Conservation (phyloP, 2,113 vertebrate species). For the Psophia crepitans region DNA sequence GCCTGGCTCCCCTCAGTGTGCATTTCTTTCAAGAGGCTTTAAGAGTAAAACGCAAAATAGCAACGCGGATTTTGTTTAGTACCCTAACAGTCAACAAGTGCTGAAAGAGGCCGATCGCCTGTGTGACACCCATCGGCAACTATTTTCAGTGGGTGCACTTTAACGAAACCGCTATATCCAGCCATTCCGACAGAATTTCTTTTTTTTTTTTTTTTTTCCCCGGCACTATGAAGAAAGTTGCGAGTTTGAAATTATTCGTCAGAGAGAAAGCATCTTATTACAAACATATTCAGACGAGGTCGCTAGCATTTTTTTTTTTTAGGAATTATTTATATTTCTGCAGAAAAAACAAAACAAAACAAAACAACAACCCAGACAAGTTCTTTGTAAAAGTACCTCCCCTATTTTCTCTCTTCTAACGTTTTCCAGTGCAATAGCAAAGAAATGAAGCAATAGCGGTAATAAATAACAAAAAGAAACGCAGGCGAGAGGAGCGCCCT, state of each 20-base stretch:
- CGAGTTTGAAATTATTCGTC: neutral
- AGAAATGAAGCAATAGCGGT: neutral
- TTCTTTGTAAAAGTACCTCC: neutral
- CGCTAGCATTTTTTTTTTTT: neutral
- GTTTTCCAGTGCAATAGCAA: neutral
- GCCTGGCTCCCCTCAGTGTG: neutral
- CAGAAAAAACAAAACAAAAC: too few relatives aligned
- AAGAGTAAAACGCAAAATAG: neutral
- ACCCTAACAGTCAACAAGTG: constrained; percentile 68
- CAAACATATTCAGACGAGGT: neutral
- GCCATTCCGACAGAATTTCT: neutral
- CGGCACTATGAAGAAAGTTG: neutral
- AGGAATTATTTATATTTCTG: neutral
- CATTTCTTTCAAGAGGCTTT: neutral
- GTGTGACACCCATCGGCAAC: neutral
- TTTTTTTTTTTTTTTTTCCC: neutral
- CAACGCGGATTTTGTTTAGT: neutral
- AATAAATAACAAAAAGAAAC: neutral
- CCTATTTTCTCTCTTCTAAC: neutral
- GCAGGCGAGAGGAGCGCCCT: neutral
- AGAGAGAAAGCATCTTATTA: neutral
- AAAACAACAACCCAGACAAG: accelerated
- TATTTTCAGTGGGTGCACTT: neutral
- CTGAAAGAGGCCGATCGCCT: neutral
- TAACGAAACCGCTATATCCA: neutral